Percentiles rank a stretch among this genome's conserved stretches.
Evolutionary conservation across 2,113 vertebrate genomes (phyloP).

Genomic region (Daphoenositta chrysoptera): DNA sequence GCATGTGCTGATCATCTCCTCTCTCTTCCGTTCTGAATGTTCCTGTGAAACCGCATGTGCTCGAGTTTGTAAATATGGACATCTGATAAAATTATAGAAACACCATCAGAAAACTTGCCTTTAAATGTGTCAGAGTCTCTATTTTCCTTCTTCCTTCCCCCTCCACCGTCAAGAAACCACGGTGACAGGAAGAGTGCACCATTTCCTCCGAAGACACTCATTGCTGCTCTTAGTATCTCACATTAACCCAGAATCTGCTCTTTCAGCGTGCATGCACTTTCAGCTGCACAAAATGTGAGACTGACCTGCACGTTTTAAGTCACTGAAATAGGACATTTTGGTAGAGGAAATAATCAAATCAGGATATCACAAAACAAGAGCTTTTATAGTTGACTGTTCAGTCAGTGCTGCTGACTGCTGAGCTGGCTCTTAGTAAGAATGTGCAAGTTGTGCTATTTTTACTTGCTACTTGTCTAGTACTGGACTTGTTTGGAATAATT

Average conservation of each 20-base stretch:
- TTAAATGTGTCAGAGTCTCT: background rate
- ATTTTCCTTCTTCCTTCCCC: background rate
- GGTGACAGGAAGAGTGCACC: background rate
- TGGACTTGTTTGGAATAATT: background rate
- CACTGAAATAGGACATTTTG: background rate
- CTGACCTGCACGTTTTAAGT: background rate
- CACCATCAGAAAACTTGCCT: background rate
- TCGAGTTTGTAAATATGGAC: background rate
- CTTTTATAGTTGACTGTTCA: background rate
- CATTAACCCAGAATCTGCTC: background rate
- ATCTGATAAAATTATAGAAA: background rate
- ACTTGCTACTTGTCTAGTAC: background rate
- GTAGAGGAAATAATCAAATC: background rate
- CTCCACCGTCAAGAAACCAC: background rate
- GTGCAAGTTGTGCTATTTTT: conserved; percentile 16
- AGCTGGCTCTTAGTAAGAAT: background rate
- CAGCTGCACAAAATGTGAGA: background rate
- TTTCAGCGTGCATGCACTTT: background rate
- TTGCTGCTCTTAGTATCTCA: background rate
- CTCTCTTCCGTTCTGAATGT: background rate
- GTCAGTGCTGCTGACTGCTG: background rate
- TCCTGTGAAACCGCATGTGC: background rate
- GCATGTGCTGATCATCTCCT: background rate
- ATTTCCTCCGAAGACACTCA: background rate
- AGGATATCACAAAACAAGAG: background rate